Conservation (phyloP, 2,888 invertebrate genomes). For the Eupithecia exiguata region DNA sequence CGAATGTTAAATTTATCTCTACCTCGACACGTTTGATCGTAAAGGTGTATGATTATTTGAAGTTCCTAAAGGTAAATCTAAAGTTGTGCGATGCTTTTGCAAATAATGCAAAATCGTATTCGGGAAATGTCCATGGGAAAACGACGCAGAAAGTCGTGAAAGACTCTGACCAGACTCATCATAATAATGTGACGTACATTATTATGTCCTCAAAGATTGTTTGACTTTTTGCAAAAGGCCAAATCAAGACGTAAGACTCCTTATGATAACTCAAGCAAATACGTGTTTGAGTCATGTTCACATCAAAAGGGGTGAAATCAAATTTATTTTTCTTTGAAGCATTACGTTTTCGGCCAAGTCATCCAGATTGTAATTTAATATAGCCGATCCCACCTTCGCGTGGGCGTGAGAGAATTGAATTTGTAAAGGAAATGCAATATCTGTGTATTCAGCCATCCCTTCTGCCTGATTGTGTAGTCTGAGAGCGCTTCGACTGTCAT, state of each 20-base stretch:
- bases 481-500: conserved; percentile 4
- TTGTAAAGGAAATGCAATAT: conserved; percentile 33
- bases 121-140: neutral
- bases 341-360: conserved; percentile 18
- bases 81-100: neutral
- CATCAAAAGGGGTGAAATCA: conserved; percentile 15
- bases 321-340: conserved; percentile 11
- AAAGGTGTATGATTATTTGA: neutral
- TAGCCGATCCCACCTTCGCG: conserved; percentile 18
- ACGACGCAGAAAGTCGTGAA: neutral
- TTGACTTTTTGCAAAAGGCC: neutral
- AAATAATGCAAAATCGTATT: neutral
- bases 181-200: neutral
- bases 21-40: neutral
- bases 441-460: conserved; percentile 22
- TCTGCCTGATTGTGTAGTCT: conserved; percentile 2
- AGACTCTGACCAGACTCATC: neutral
- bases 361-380: conserved; percentile 21
- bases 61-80: too few species aligned
- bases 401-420: conserved; percentile 35
- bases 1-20: neutral
- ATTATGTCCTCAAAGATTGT: neutral
- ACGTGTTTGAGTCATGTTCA: conserved; percentile 9
- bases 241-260: neutral
- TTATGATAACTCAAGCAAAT: conserved; percentile 16